Conservation (phyloP, 1,140 invertebrate genomes). For the Leptopilina boulardi region DNA sequence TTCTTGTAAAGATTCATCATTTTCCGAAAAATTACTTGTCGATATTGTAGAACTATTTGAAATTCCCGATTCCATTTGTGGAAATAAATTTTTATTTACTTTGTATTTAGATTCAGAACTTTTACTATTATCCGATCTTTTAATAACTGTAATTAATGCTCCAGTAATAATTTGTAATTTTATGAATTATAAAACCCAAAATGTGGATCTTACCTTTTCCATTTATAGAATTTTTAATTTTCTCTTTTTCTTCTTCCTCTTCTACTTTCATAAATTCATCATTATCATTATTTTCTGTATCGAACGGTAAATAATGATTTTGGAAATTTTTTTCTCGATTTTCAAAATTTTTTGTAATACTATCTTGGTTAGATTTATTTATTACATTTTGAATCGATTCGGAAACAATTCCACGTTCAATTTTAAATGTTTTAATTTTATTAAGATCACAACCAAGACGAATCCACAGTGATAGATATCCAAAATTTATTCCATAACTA, state of each 20-base stretch:
- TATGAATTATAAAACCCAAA: too few species aligned
- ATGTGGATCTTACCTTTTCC: too few species aligned
- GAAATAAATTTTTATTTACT: not conserved
- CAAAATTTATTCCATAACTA: constrained; percentile 53
- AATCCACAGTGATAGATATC: constrained; percentile 67
- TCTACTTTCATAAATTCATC: too few species aligned
- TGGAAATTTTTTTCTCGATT: too few species aligned
- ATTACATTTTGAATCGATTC: not conserved
- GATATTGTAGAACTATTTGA: not conserved
- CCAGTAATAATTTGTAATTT: too few species aligned
- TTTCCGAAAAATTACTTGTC: not conserved
- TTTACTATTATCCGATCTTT: not conserved
- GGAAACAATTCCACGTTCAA: constrained; percentile 18
- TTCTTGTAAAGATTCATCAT: constrained; percentile 33
- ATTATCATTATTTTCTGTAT: too few species aligned
- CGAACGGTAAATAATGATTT: too few species aligned
- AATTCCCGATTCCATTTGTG: not conserved
- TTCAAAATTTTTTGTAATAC: too few species aligned
- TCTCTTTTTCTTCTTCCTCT: too few species aligned
- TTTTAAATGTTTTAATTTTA: constrained; percentile 59
- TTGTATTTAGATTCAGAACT: not conserved
- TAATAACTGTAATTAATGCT: too few species aligned
- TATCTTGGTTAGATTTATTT: too few species aligned
- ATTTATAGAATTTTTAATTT: too few species aligned
- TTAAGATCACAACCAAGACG: constrained; percentile 63